Evolutionary conservation across 2,113 vertebrate genomes (phyloP), one percentile per base, ranked within the genome.

Genomic region (Pholis gunnellus): DNA sequence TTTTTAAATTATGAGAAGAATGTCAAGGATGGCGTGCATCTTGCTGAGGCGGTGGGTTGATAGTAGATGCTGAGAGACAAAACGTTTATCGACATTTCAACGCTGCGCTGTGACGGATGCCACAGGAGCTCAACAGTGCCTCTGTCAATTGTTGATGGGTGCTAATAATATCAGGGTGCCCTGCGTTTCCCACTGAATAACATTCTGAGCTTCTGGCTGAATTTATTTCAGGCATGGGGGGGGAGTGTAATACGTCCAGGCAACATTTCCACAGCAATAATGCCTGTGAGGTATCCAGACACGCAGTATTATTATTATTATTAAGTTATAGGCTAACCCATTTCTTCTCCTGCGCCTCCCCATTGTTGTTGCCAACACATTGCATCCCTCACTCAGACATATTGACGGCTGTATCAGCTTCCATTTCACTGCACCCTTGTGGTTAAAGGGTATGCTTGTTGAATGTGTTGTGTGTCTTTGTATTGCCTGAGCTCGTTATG

Each of bases 391-490:
- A 82, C 78, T 56, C 91, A 91, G 92, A 93, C 90, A 78, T 92
- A 94, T 93, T 90, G 92, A 94, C 73, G 44, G 79, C 81, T 79
- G 86, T 83, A 92, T 94, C 91, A 93, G 56, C 92, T 92, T 93
- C 91, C 91, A 88, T 91, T 88, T 91, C 89, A 89, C 87, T 90
- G 93, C 92, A 91, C 89, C 86, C 90, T 38, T 88, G 87, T 88
- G 87, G 88, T 81, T 84, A 82, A 89, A 86, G 88, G 83, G 25
- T 85, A 52, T 11, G 70, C 81, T 75, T 50, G 86, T 79, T 79
- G 81, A 83, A 85, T 73, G 78, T 78, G 63, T 75, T 89, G 38
- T 78, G 82, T 84, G 77, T 79, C 81, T 91, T 88, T 87, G 82
- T 87, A 57, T 75, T 67, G 85, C 77, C 56, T 68, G 27, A 31